phyloP scores from a whole-genome alignment of 2,113 vertebrate genomes.

The Orthonyx spaldingii region DNA sequence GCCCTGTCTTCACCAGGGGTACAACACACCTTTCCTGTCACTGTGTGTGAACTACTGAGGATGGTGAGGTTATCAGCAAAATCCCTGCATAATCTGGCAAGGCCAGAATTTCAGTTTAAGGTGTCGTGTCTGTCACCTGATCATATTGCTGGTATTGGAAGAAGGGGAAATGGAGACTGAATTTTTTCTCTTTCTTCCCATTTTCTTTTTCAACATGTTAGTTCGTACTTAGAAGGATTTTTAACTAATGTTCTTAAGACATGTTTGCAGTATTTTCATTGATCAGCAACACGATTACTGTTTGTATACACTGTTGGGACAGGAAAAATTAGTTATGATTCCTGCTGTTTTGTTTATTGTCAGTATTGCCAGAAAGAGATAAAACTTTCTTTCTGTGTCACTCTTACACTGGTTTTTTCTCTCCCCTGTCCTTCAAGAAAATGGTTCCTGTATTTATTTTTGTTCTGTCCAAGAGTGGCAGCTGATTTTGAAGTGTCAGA shows the following conservation, averaged over 20 bases:
- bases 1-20: neutral
- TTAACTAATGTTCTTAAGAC: neutral
- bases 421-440: conserved; percentile 65
- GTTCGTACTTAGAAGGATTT: neutral
- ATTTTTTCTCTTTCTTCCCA: neutral
- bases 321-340: conserved; percentile 28
- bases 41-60: neutral
- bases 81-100: neutral
- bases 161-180: neutral
- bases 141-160: fast-evolving
- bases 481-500: conserved; percentile 72
- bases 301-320: neutral
- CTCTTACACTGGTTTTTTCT: neutral
- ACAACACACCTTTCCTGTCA: neutral
- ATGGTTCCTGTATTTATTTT: conserved; percentile 76
- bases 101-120: neutral
- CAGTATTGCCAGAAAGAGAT: conserved; percentile 33
- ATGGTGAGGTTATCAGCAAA: neutral
- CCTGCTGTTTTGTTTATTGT: conserved; percentile 4
- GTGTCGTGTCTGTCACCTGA: neutral
- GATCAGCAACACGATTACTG: neutral
- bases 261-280: neutral
- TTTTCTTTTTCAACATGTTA: neutral
- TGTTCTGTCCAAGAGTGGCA: conserved; percentile 58
- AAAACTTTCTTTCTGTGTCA: neutral